Evolutionary conservation across 37 sponge, comb jelly and placozoan genomes (phyloP).

Genomic region (Diacarnus erythraeanus): DNA sequence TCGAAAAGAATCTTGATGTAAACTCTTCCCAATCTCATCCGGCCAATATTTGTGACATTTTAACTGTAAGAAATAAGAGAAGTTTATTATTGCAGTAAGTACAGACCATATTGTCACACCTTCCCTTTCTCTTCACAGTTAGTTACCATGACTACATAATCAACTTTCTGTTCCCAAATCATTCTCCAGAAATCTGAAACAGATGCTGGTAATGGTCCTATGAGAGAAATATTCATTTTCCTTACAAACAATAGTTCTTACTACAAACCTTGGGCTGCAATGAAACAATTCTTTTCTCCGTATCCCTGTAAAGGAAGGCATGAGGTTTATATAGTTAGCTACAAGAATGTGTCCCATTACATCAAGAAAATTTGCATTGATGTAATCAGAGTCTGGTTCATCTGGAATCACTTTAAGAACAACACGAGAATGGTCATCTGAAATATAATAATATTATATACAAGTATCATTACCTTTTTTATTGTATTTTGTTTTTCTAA

Average conservation of each 20-base stretch:
- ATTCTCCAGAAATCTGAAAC: slow-evolving; percentile 91
- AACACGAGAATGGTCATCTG: slow-evolving; percentile 92
- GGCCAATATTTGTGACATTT: slow-evolving; percentile 96
- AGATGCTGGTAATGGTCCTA: slow-evolving; percentile 83
- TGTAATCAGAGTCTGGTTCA: slow-evolving; percentile 78
- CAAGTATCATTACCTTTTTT: neutral
- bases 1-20: slow-evolving; percentile 40
- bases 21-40: slow-evolving; percentile 16
- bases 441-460: neutral
- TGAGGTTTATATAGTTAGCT: neutral
- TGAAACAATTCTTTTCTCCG: slow-evolving; percentile 43
- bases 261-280: slow-evolving; percentile 68
- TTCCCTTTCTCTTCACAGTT: slow-evolving; percentile 84
- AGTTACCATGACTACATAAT: slow-evolving; percentile 90
- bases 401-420: slow-evolving; percentile 50
- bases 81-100: neutral
- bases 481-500: neutral
- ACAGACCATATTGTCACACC: slow-evolving; percentile 25
- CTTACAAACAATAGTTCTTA: neutral
- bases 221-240: neutral
- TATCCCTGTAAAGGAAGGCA: slow-evolving; percentile 55
- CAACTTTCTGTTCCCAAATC: slow-evolving; percentile 88
- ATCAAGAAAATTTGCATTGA: slow-evolving; percentile 92
- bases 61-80: slow-evolving; percentile 21
- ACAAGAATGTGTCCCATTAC: slow-evolving; percentile 37